A percentile compares a stretch with the other conserved stretches of the same genome.
Conservation (phyloP, 2,888 invertebrate genomes). For the Drosophila borealis region DNA sequence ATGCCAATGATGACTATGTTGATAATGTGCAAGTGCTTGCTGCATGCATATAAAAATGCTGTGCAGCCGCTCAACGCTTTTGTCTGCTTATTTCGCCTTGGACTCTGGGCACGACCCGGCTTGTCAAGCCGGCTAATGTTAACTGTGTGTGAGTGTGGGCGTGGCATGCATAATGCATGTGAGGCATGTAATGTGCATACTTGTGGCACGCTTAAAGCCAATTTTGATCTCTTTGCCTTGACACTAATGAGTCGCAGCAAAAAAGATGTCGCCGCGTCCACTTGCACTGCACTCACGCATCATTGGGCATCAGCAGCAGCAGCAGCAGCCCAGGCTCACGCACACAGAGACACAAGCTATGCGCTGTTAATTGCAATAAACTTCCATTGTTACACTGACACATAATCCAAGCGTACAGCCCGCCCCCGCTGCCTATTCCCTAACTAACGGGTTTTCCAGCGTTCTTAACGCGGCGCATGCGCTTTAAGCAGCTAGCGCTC, state of each 20-base stretch:
- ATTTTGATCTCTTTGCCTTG: conserved; percentile 72
- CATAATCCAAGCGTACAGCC: conserved; percentile 55
- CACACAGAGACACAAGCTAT: conserved; percentile 17
- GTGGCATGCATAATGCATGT: conserved; percentile 57
- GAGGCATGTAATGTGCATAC: conserved; percentile 45
- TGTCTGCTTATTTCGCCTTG: conserved; percentile 50
- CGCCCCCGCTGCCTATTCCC: not conserved
- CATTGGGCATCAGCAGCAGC: conserved; percentile 22
- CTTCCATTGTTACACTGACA: conserved; percentile 84
- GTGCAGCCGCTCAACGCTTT: conserved; percentile 54
- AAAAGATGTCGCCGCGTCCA: conserved; percentile 47
- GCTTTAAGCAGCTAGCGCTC: conserved; percentile 51
- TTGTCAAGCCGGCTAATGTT: conserved; percentile 53
- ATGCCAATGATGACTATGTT: conserved; percentile 15
- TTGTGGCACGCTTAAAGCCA: conserved; percentile 71
- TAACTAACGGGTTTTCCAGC: conserved; percentile 49
- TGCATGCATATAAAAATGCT: conserved; percentile 37
- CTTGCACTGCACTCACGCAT: conserved; percentile 45
- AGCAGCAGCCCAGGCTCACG: conserved; percentile 7
- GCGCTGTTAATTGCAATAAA: conserved; percentile 64
- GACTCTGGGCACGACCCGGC: conserved; percentile 61
- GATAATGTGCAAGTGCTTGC: conserved; percentile 33
- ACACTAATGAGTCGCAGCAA: conserved; percentile 69
- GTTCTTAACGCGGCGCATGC: conserved; percentile 69
- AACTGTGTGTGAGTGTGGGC: conserved; percentile 42